Percentiles rank a stretch among this genome's conserved stretches.
Conservation (phyloP, 2,797 vertebrate genomes). For the Sebastes itinus region DNA sequence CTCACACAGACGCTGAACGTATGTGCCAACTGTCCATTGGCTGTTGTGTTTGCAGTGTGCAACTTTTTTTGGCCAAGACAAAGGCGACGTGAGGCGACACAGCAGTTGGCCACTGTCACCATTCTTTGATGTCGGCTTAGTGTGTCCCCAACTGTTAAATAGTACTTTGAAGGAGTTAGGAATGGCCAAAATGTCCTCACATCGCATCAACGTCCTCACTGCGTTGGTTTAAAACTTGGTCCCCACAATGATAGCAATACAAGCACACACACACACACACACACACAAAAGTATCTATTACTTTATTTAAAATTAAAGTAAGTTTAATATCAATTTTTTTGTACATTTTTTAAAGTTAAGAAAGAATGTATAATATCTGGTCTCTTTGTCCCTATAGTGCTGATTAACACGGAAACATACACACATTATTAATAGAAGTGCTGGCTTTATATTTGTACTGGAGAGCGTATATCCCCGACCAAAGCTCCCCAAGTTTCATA, state of each 20-base stretch:
- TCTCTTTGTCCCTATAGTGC: constrained; percentile 41
- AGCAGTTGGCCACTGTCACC: too few relatives aligned
- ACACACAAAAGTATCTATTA: neutral
- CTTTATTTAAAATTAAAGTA: neutral
- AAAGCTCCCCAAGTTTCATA: neutral
- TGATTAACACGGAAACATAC: constrained; percentile 53
- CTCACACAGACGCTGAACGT: too few relatives aligned
- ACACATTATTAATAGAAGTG: constrained; percentile 43
- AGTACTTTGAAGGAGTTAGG: neutral
- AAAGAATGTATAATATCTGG: neutral
- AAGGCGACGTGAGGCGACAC: too few relatives aligned
- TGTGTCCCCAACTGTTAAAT: neutral
- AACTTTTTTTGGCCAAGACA: too few relatives aligned
- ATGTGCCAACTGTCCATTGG: too few relatives aligned
- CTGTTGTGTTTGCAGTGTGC: too few relatives aligned
- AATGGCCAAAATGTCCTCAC: neutral
- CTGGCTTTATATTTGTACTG: neutral
- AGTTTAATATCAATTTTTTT: neutral
- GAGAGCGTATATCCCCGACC: neutral
- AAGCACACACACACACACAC: neutral
- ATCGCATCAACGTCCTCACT: neutral
- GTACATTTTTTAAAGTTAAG: neutral
- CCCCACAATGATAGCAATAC: neutral
- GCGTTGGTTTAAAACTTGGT: neutral
- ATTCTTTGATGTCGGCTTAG: too few relatives aligned